Conservation (phyloP, 1,140 invertebrate species). For the Bombus affinis region DNA sequence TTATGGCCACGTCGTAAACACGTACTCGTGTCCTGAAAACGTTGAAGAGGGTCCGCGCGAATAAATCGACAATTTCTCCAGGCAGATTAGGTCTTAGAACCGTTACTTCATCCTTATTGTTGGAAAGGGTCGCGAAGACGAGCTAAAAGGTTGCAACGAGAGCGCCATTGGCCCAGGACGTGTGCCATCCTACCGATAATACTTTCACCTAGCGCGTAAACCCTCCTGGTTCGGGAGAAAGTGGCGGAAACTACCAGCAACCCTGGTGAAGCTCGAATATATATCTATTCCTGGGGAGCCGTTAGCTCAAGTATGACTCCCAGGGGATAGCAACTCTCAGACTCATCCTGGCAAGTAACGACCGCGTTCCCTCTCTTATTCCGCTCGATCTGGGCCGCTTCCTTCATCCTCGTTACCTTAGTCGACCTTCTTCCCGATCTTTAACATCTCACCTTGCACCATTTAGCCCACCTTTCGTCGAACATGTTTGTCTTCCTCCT, state of each 20-base stretch:
- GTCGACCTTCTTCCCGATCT: conserved; percentile 53
- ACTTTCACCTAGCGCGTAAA: conserved; percentile 71
- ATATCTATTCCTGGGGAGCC: conserved; percentile 76
- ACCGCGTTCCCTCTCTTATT: conserved; percentile 69
- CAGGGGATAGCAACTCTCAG: conserved; percentile 77
- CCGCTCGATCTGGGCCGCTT: conserved; percentile 65
- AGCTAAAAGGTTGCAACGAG: conserved; percentile 34
- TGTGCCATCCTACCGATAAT: conserved; percentile 59
- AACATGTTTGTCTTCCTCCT: conserved; percentile 33
- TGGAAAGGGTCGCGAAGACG: not conserved
- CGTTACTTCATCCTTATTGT: conserved; percentile 6
- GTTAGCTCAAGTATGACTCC: conserved; percentile 77
- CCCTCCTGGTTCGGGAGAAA: conserved; percentile 66
- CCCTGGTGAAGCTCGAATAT: conserved; percentile 58
- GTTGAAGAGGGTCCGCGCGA: not conserved
- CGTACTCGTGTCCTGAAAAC: not conserved
- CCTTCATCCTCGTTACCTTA: conserved; percentile 65
- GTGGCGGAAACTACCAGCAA: conserved; percentile 56
- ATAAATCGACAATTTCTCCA: conserved; percentile 24
- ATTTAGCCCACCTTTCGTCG: conserved; percentile 45
- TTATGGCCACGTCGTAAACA: conserved; percentile 27
- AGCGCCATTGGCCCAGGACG: conserved; percentile 32
- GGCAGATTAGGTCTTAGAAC: conserved; percentile 22
- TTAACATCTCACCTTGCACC: conserved; percentile 68
- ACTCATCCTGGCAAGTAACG: conserved; percentile 78